Percentiles rank a stretch among this genome's conserved stretches.
These are phyloP conservation scores for Trichopoda pennipes DNA, from an alignment of 2,888 invertebrate genomes.

Conservation along the genomic window DNA sequence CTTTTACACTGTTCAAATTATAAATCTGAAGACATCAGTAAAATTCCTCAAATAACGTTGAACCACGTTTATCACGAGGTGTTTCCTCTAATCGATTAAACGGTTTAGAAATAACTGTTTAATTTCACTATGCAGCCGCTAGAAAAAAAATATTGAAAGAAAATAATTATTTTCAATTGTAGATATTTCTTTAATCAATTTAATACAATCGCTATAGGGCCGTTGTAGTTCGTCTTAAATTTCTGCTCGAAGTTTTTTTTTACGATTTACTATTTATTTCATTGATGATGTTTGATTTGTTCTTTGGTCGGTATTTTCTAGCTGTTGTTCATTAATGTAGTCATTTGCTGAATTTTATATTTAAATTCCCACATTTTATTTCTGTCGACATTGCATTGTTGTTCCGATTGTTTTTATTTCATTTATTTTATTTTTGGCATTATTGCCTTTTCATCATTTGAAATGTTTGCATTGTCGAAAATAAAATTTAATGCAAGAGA, in stretches of 20 bases:
- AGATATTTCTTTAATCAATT: too few species aligned
- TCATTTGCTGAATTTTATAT: conserved; percentile 65
- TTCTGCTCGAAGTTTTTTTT: not conserved
- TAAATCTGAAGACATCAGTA: too few species aligned
- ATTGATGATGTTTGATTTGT: conserved; percentile 56
- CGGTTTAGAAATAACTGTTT: too few species aligned
- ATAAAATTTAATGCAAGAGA: conserved; percentile 1
- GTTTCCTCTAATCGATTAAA: too few species aligned
- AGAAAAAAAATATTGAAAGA: too few species aligned
- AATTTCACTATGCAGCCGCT: too few species aligned
- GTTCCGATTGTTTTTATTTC: conserved; percentile 11
- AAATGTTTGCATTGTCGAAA: conserved; percentile 11
- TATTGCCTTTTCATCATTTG: conserved; percentile 51
- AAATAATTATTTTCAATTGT: too few species aligned
- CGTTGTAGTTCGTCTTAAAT: not conserved
- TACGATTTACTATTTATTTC: conserved; percentile 14
- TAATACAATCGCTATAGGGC: not conserved
- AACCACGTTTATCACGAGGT: too few species aligned
- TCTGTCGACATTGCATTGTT: conserved; percentile 43
- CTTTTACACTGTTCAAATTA: too few species aligned
- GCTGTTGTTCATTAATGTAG: conserved; percentile 70
- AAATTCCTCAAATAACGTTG: too few species aligned
- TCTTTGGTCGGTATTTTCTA: conserved; percentile 59
- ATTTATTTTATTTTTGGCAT: conserved; percentile 52
- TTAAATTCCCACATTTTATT: conserved; percentile 51